Evolutionary conservation across 2,888 invertebrate species (phyloP).

Genomic region (Zaprionus bogoriensis): DNA sequence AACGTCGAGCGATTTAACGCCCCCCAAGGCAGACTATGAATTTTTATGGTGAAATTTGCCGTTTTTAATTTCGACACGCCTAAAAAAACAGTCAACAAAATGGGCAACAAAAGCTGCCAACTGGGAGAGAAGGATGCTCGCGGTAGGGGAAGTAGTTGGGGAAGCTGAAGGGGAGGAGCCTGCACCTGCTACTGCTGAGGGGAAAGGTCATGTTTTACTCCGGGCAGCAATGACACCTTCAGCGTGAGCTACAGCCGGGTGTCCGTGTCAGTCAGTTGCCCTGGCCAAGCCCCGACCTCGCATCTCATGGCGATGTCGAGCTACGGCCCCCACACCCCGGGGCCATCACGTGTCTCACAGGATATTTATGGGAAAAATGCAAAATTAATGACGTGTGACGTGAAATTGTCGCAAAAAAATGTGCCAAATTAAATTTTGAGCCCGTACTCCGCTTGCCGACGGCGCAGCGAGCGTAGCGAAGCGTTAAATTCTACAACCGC

Average conservation of each 20-base stretch:
- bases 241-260: constrained; percentile 22
- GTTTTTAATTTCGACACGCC: constrained; percentile 54
- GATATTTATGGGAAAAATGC: constrained; percentile 73
- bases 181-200: background rate
- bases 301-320: no score
- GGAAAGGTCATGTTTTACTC: constrained; percentile 27
- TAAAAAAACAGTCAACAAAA: constrained; percentile 16
- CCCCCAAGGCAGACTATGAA: constrained; percentile 55
- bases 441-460: background rate
- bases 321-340: constrained; percentile 5
- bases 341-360: constrained; percentile 20
- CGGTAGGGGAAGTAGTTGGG: background rate
- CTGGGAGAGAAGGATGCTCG: background rate
- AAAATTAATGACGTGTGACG: constrained; percentile 76
- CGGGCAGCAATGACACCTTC: constrained; percentile 38
- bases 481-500: constrained; percentile 47
- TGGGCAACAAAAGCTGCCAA: constrained; percentile 22
- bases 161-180: background rate
- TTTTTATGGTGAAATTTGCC: constrained; percentile 58
- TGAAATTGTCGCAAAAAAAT: constrained; percentile 59
- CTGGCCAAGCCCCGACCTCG: background rate
- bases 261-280: constrained; percentile 38
- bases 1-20: constrained; percentile 43
- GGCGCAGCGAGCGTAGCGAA: constrained; percentile 8
- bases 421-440: constrained; percentile 57